phyloP scores from a whole-genome alignment of 2,888 invertebrate genomes.

The Melipona bicolor region DNA sequence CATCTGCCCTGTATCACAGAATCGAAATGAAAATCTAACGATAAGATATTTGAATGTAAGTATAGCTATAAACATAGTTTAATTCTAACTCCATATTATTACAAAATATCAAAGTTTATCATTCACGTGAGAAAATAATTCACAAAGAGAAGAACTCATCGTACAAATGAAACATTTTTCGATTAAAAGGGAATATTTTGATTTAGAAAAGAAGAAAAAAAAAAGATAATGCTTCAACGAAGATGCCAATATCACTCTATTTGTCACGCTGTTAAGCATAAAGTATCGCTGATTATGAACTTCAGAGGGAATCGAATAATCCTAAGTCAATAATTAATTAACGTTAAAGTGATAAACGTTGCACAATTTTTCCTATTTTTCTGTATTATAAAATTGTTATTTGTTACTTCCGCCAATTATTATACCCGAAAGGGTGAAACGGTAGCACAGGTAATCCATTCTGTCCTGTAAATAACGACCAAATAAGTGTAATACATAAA shows the following conservation, averaged over 20 bases:
- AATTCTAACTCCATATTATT: conserved; percentile 29
- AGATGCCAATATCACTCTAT: background rate
- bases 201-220: background rate
- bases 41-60: conserved; percentile 43
- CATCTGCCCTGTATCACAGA: conserved; percentile 32
- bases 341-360: conserved; percentile 20
- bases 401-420: conserved; percentile 29
- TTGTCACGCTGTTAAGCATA: conserved; percentile 2
- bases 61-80: conserved; percentile 42
- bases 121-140: conserved; percentile 15
- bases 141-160: conserved; percentile 17
- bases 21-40: conserved; percentile 37
- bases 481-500: conserved; percentile 28
- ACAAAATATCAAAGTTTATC: conserved; percentile 45
- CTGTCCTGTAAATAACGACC: conserved; percentile 22
- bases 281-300: conserved; percentile 20
- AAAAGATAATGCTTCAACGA: conserved; percentile 1
- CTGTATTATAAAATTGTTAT: conserved; percentile 22
- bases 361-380: conserved; percentile 21
- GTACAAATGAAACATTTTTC: conserved; percentile 22
- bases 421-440: conserved; percentile 4
- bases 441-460: conserved; percentile 3
- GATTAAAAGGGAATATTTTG: background rate
- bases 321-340: conserved; percentile 46
- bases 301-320: conserved; percentile 29